Conservation (phyloP, 2,113 vertebrate genomes). For the Hyperopisus bebe region DNA sequence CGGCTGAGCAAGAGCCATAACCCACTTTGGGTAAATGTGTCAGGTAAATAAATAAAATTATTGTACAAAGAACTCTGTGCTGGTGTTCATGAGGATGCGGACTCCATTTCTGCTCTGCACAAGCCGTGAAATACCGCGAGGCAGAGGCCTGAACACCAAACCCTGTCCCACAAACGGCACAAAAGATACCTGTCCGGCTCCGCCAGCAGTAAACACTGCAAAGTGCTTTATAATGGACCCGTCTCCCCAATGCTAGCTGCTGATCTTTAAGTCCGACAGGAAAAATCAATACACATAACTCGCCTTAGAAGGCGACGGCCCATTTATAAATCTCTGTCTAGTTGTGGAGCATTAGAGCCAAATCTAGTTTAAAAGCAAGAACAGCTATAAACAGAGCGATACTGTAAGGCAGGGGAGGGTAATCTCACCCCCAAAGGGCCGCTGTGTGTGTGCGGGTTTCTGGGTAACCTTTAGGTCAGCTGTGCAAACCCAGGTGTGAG, state of each 20-base stretch:
- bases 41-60: neutral
- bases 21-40: neutral
- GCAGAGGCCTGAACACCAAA: neutral
- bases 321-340: conserved; percentile 96
- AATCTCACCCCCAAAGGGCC: neutral
- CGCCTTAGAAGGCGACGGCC: conserved; percentile 64
- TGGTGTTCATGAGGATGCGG: neutral
- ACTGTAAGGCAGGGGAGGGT: conserved; percentile 32
- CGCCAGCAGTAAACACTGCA: conserved; percentile 67
- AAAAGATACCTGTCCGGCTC: conserved; percentile 59
- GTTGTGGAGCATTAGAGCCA: conserved; percentile 80
- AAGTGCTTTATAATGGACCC: conserved; percentile 84
- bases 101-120: neutral
- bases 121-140: neutral
- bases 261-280: conserved; percentile 90
- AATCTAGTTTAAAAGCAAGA: conserved; percentile 78
- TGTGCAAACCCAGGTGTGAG: neutral
- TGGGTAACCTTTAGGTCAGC: neutral
- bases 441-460: neutral
- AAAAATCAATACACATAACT: conserved; percentile 98
- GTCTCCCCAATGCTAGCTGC: conserved; percentile 83
- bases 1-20: neutral
- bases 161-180: conserved; percentile 38
- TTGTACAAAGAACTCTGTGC: neutral
- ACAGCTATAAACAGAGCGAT: conserved; percentile 58